Conservation (phyloP, 2,113 vertebrate genomes). For the Okapia johnstoni region DNA sequence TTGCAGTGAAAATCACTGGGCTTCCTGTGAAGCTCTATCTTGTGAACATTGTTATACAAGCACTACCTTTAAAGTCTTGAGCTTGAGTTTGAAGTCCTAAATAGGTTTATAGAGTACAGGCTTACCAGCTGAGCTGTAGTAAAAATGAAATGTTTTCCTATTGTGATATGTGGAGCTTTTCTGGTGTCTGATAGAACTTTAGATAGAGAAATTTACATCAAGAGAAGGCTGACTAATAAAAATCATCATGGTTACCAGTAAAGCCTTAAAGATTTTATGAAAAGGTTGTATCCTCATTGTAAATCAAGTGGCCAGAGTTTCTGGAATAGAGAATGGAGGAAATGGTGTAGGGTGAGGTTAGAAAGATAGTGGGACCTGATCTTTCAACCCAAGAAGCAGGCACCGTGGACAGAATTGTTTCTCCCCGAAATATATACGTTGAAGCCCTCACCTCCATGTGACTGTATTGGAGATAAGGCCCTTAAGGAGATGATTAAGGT, state of each 20-base stretch:
- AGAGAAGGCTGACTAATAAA: not conserved
- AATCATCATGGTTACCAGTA: not conserved
- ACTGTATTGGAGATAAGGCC: not conserved
- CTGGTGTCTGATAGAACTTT: not conserved
- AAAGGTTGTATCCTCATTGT: not conserved
- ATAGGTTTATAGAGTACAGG: constrained; percentile 51
- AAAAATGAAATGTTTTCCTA: constrained; percentile 52
- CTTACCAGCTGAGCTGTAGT: constrained; percentile 28
- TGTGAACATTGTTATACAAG: constrained; percentile 48
- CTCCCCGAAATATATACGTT: not conserved
- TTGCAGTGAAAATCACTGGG: constrained; percentile 53
- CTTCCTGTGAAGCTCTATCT: constrained; percentile 56
- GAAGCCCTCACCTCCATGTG: not conserved
- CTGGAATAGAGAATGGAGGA: not conserved
- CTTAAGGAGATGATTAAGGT: not conserved
- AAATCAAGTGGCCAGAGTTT: not conserved
- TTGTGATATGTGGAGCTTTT: constrained; percentile 24
- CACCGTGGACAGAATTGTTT: not conserved
- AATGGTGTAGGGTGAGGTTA: not conserved
- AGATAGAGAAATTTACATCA: not conserved
- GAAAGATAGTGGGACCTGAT: not conserved
- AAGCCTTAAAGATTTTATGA: not conserved
- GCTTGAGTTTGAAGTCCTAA: constrained; percentile 53
- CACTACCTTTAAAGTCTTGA: constrained; percentile 55
- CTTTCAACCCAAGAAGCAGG: not conserved